phyloP scores from a whole-genome alignment of 1,140 invertebrate species.

The Cyphomyrmex costatus region DNA sequence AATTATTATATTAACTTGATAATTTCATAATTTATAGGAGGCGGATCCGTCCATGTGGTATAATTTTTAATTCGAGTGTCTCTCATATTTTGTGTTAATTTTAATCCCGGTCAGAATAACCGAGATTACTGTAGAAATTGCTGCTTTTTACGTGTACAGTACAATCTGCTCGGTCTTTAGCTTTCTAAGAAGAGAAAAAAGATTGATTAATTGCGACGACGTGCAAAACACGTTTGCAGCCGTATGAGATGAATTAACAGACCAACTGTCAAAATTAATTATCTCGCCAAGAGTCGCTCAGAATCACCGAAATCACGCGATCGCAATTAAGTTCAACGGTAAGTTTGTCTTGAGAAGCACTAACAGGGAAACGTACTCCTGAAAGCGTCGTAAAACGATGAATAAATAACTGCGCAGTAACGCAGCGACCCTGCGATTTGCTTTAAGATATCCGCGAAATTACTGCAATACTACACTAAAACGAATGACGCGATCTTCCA shows the following conservation, averaged over 20 bases:
- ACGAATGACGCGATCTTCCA: conserved; percentile 26
- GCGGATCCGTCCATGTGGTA: neutral
- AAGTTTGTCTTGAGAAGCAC: neutral
- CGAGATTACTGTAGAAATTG: neutral
- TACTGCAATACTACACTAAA: conserved; percentile 9
- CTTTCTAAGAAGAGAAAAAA: neutral
- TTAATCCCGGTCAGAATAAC: neutral
- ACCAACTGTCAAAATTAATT: conserved; percentile 28
- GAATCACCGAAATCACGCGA: conserved; percentile 33
- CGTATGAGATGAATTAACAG: neutral
- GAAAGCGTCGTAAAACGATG: conserved; percentile 9
- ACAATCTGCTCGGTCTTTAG: neutral
- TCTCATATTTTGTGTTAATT: neutral
- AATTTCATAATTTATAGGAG: neutral
- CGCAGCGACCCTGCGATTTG: conserved; percentile 43
- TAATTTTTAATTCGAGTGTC: conserved; percentile 12
- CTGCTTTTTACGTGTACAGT: neutral
- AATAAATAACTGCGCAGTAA: conserved; percentile 65
- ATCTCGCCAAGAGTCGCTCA: neutral
- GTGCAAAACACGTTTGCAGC: too few species aligned
- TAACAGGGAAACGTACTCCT: neutral
- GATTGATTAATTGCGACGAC: neutral
- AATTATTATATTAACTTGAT: conserved; percentile 1
- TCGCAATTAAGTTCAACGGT: conserved; percentile 5
- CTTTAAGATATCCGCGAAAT: conserved; percentile 39